phyloP scores from a whole-genome alignment of 2,113 vertebrate species.

The Python bivittatus region DNA sequence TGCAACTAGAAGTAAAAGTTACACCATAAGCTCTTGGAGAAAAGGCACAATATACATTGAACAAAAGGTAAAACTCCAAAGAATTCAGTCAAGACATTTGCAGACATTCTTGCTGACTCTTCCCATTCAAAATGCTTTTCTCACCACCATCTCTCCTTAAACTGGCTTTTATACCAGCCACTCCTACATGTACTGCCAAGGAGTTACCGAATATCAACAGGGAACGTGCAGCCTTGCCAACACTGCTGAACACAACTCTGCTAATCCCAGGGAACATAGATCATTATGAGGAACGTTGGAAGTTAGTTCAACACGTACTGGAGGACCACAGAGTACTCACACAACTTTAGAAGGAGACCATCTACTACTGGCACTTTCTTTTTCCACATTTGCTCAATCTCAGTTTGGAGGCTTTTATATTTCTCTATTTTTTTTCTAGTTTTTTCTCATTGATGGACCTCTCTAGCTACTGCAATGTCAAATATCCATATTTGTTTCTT shows the following conservation, averaged over 20 bases:
- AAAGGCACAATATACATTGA: neutral
- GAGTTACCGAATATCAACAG: no score
- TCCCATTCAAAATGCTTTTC: neutral
- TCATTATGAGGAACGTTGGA: neutral
- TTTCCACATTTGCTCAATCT: neutral
- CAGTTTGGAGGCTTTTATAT: no score
- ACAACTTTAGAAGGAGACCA: neutral
- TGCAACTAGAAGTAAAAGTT: slow-evolving; percentile 74
- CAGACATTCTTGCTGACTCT: neutral
- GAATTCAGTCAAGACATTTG: neutral
- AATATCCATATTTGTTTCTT: neutral
- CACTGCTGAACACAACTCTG: neutral
- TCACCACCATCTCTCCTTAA: neutral
- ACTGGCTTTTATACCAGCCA: neutral
- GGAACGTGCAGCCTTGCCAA: no score
- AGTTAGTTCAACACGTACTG: neutral
- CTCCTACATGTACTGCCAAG: neutral
- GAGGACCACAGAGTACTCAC: neutral
- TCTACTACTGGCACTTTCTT: neutral
- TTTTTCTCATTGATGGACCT: neutral
- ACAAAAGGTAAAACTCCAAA: neutral
- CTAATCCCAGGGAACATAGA: neutral
- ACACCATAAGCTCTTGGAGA: neutral
- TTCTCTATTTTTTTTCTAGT: neutral
- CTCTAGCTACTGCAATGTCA: neutral